Evolutionary conservation across 2,113 vertebrate species (phyloP), one percentile per base, ranked within the genome.

Genomic region (Python bivittatus): DNA sequence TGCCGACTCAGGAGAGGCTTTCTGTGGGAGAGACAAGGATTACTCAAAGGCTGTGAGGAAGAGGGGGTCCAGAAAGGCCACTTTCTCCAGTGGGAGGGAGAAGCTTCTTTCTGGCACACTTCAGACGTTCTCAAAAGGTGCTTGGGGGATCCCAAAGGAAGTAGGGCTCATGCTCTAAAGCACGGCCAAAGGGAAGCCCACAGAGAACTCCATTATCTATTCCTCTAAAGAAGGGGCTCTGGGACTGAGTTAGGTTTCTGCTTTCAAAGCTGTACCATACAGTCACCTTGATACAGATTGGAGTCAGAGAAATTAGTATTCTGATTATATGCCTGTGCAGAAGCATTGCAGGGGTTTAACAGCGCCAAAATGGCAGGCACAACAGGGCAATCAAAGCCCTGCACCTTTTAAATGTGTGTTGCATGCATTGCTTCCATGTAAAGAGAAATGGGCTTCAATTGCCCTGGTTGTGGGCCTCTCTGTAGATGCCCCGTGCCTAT

Each of bases 1-100:
- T 72, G 29, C 89, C 56, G 58, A 29, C n/a, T 6, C 89, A 33
- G n/a, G 38, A 60, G 72, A 57, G 48, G 27, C 79, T 86, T 89
- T 89, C 85, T 42, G 89, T 44, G 27, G 20, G 64, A 57, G 92
- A 88, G 86, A 42, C 64, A 44, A 57, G 72, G 48, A 72, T 91
- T 91, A 84, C 52, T 83, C 33, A 54, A 56, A 56, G 27, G 58
- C 79, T 64, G 29, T 12, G 48, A 64, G 52, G 57, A 57, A 27
- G 48, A 64, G 5, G 88, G 44, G 52, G 91, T 48, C 48, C 52
- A 64, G 48, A 27, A 89, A 52, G 58, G 61, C 64, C 89, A 72
- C 17, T 60, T 86, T 89, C 57, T 52, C 68, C 22, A 64, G 12
- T 42, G 13, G 68, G 38, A 68, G 42, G 23, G 17, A 53, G 89